These are phyloP conservation scores for Diplodus puntazzo DNA, from an alignment of 2,797 vertebrate genomes.

Conservation along the genomic window DNA sequence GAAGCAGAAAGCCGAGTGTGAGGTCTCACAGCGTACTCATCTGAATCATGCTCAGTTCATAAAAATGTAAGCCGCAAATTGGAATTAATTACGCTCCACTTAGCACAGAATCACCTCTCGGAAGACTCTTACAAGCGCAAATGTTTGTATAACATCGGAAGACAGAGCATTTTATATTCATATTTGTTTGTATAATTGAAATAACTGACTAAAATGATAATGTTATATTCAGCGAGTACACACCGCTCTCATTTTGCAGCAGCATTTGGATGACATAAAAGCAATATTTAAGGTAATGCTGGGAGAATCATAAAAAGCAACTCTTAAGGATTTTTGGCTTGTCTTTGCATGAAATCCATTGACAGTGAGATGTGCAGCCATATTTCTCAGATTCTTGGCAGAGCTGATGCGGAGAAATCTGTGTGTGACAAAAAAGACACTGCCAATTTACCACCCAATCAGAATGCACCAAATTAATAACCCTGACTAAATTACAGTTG, in stretches of 20 bases:
- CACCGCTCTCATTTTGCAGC: conserved; percentile 3
- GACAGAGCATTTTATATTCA: conserved; percentile 50
- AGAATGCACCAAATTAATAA: conserved; percentile 58
- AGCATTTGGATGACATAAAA: conserved; percentile 29
- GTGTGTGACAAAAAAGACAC: conserved; percentile 23
- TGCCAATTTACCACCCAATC: conserved; percentile 47
- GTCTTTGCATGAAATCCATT: conserved; percentile 33
- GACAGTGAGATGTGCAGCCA: conserved; percentile 48
- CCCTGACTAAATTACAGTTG: conserved; percentile 51
- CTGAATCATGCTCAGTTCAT: conserved; percentile 66
- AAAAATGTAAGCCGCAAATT: conserved; percentile 69
- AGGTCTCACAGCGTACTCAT: conserved; percentile 47
- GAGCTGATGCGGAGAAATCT: conserved; percentile 29
- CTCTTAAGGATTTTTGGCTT: conserved; percentile 40
- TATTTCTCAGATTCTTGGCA: conserved; percentile 58
- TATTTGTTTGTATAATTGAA: conserved; percentile 63
- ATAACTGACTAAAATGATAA: conserved; percentile 44
- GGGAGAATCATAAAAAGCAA: conserved; percentile 19
- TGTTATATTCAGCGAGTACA: conserved; percentile 13
- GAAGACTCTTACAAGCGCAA: conserved; percentile 63
- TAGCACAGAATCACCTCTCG: conserved; percentile 69
- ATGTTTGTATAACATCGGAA: conserved; percentile 60
- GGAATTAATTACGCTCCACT: conserved; percentile 76
- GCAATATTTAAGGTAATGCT: conserved; percentile 35
- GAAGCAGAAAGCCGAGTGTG: conserved; percentile 39